Conservation (phyloP, 2,113 vertebrate genomes). For the Nicator chloris region DNA sequence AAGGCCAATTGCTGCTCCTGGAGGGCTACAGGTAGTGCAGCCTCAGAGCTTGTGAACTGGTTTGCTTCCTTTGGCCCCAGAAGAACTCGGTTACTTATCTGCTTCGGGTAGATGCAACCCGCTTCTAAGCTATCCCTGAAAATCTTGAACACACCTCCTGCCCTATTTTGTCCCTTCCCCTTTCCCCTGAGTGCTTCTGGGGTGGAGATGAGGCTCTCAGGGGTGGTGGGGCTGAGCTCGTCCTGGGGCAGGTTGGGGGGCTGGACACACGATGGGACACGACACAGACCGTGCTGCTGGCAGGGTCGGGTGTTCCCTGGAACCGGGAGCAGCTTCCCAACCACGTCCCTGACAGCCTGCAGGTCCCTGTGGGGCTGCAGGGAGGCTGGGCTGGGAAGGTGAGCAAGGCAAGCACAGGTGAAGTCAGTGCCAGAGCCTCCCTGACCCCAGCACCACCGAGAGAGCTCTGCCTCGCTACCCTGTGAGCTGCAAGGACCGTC, state of each 20-base stretch:
- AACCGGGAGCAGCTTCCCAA: neutral
- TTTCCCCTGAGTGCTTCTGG: neutral
- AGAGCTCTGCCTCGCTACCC: neutral
- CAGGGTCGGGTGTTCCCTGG: neutral
- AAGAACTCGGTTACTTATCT: neutral
- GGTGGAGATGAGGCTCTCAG: neutral
- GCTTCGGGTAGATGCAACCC: neutral
- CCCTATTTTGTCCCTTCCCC: neutral
- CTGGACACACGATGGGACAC: rapidly evolving
- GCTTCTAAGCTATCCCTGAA: neutral
- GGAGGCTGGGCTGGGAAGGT: neutral
- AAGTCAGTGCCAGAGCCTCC: neutral
- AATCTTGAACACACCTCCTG: neutral
- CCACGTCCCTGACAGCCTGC: neutral
- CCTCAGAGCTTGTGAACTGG: neutral
- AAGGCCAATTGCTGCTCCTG: neutral
- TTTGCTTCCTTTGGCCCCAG: neutral
- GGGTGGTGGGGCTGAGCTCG: neutral
- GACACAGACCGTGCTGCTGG: neutral
- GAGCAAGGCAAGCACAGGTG: neutral
- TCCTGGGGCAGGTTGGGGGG: neutral
- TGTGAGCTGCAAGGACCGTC: neutral
- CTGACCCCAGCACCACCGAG: rapidly evolving
- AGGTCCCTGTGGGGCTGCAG: neutral
- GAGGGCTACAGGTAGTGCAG: neutral